Percentiles rank a stretch among this genome's conserved stretches.
Evolutionary conservation across 2,797 vertebrate genomes (phyloP).

Genomic region (Catharus ustulatus): DNA sequence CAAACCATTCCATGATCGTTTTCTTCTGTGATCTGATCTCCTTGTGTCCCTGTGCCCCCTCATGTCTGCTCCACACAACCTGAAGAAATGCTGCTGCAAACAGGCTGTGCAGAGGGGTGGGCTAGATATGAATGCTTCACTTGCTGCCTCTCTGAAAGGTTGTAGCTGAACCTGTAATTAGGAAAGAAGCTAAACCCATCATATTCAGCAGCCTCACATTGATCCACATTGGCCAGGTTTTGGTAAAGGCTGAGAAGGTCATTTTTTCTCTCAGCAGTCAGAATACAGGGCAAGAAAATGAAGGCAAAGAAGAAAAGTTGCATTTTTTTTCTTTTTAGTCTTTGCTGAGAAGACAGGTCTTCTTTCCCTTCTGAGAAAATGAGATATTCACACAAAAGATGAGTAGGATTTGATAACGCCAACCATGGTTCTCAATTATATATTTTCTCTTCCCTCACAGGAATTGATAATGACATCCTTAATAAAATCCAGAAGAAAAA

Average conservation of each 20-base stretch:
- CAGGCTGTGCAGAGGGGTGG: too few species aligned
- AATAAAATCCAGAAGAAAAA: slow-evolving; percentile 12
- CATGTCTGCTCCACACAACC: not conserved
- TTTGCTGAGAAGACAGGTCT: not conserved
- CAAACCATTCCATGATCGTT: not conserved
- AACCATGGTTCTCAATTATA: not conserved
- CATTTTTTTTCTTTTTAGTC: not conserved
- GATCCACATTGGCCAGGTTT: not conserved
- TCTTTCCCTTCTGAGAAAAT: not conserved
- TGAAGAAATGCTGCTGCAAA: not conserved
- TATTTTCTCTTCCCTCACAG: not conserved
- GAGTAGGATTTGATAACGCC: not conserved
- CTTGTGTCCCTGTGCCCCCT: not conserved
- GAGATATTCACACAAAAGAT: not conserved
- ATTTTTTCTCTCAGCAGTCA: not conserved
- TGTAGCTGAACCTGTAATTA: not conserved
- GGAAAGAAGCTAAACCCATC: not conserved
- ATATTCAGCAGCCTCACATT: not conserved
- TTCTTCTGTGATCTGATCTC: not conserved
- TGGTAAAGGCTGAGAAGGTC: not conserved
- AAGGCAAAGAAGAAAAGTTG: not conserved
- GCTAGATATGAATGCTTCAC: not conserved
- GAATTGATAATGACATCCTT: not conserved
- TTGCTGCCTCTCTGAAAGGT: not conserved
- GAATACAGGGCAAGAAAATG: not conserved